Evolutionary conservation across 2,113 vertebrate genomes (phyloP).

Genomic region (Rhea americana): DNA sequence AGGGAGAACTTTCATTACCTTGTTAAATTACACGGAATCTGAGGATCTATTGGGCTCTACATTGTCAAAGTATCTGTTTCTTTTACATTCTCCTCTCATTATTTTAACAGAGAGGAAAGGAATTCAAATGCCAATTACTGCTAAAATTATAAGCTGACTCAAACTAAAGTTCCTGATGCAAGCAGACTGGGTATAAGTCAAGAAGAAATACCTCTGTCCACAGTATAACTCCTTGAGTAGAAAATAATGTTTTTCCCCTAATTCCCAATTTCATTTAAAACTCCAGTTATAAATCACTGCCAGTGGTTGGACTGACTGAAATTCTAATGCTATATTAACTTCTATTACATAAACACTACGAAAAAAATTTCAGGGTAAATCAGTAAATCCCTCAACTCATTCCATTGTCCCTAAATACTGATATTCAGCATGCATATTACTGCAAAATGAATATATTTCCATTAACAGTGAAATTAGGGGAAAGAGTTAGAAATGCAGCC

Average conservation of each 20-base stretch:
- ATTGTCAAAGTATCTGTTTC: neutral
- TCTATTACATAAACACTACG: neutral
- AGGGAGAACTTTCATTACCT: neutral
- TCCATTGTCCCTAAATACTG: slow-evolving; percentile 17
- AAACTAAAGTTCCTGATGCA: neutral
- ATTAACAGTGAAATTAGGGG: slow-evolving; percentile 23
- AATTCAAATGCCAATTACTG: slow-evolving; percentile 44
- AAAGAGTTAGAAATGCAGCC: neutral
- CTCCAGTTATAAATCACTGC: slow-evolving; percentile 65
- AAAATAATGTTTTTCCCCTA: slow-evolving; percentile 55
- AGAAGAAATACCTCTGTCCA: slow-evolving; percentile 39
- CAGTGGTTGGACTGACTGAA: slow-evolving; percentile 45
- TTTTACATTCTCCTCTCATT: neutral
- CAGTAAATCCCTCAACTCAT: slow-evolving; percentile 48
- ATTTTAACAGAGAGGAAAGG: neutral
- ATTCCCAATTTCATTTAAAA: slow-evolving; percentile 63
- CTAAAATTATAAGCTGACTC: slow-evolving; percentile 44
- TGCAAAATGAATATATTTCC: slow-evolving; percentile 14
- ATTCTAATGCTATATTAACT: slow-evolving; percentile 53
- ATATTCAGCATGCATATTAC: neutral
- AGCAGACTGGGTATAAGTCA: neutral
- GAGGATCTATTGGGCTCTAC: neutral
- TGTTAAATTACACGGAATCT: neutral
- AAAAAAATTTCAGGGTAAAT: slow-evolving; percentile 37
- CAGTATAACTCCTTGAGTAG: slow-evolving; percentile 29